Conservation (phyloP, 2,113 vertebrate genomes). For the Vulpes ferrilata region DNA sequence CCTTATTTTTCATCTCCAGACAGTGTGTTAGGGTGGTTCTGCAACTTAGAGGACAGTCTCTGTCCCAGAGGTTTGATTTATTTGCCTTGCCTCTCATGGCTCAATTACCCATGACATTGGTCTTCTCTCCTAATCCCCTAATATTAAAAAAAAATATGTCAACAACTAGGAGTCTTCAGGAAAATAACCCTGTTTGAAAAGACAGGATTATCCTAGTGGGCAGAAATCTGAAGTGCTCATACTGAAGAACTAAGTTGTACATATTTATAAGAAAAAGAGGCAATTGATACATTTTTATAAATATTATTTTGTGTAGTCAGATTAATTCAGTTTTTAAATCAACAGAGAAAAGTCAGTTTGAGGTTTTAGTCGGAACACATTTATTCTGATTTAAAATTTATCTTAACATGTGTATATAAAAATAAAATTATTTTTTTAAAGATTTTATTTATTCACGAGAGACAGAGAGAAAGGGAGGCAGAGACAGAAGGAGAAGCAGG, state of each 20-base stretch:
- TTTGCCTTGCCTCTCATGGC: background rate
- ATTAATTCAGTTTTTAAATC: background rate
- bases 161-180: background rate
- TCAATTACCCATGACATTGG: background rate
- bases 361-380: background rate
- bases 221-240: background rate
- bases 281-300: background rate
- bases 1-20: background rate
- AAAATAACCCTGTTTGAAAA: background rate
- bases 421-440: conserved; percentile 1
- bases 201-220: background rate
- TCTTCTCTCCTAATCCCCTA: background rate
- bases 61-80: background rate
- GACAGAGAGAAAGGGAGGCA: too few species aligned
- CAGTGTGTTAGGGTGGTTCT: background rate
- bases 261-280: conserved; percentile 34
- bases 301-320: background rate
- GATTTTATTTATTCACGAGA: too few species aligned
- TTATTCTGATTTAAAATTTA: conserved; percentile 39
- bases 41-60: accelerated
- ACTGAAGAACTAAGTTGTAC: background rate
- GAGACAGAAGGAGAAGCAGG: too few species aligned
- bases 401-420: conserved; percentile 25
- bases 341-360: background rate
- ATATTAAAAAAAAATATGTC: background rate